Conservation (phyloP, 2,113 vertebrate species). For the Brienomyrus longianalis region DNA sequence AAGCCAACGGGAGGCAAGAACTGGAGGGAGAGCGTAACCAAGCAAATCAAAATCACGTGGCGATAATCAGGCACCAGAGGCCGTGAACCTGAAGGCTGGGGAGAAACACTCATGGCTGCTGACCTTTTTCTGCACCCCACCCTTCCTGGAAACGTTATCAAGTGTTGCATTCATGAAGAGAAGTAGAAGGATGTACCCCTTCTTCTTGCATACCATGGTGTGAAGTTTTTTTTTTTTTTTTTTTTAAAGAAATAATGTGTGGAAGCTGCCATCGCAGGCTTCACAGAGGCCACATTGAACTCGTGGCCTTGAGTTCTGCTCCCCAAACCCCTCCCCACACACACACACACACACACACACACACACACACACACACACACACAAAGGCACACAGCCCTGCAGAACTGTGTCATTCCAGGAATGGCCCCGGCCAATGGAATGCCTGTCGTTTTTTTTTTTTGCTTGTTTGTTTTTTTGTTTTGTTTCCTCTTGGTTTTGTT, state of each 20-base stretch:
- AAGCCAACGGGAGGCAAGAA: conserved; percentile 23
- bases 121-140: conserved; percentile 42
- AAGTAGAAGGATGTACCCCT: conserved; percentile 25
- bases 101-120: conserved; percentile 56
- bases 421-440: conserved; percentile 53
- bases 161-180: neutral
- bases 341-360: conserved; percentile 37
- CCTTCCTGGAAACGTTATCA: conserved; percentile 22
- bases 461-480: conserved; percentile 30
- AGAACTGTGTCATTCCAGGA: conserved; percentile 54
- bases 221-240: conserved; percentile 27
- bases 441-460: conserved; percentile 44
- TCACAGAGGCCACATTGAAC: conserved; percentile 34
- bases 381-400: conserved; percentile 39
- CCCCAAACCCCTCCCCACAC: neutral
- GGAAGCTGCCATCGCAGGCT: conserved; percentile 57
- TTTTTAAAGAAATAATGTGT: conserved; percentile 55
- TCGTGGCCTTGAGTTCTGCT: neutral
- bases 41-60: conserved; percentile 71
- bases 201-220: conserved; percentile 39
- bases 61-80: conserved; percentile 66
- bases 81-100: conserved; percentile 56
- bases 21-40: conserved; percentile 54
- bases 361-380: conserved; percentile 33
- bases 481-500: neutral